phyloP scores from a whole-genome alignment of 1,140 invertebrate species.

The Lordiphosa collinella region DNA sequence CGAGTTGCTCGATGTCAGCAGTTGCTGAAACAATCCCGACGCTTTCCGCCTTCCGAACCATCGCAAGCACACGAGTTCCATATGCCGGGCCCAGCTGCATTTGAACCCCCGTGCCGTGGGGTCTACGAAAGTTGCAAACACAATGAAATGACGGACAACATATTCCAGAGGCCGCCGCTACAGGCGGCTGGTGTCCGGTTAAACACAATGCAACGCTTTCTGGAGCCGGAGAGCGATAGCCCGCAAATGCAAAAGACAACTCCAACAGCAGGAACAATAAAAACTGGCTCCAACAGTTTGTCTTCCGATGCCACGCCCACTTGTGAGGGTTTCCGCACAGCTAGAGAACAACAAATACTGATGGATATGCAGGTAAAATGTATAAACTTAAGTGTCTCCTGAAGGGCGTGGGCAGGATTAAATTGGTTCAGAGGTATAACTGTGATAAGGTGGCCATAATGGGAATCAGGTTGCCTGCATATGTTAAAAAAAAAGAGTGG shows the following conservation, averaged over 20 bases:
- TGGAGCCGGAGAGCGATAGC: background rate
- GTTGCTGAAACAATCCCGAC: constrained; percentile 17
- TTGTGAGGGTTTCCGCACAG: constrained; percentile 54
- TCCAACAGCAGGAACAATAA: background rate
- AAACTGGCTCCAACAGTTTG: too few species aligned
- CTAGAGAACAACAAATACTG: constrained; percentile 52
- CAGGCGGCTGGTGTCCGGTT: background rate
- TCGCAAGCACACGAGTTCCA: background rate
- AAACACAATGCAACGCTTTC: too few species aligned
- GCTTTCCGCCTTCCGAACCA: too few species aligned
- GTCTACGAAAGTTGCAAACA: constrained; percentile 46
- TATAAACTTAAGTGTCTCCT: too few species aligned
- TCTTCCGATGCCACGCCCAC: background rate
- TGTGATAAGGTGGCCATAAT: too few species aligned
- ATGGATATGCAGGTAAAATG: constrained; percentile 66
- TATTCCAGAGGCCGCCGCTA: too few species aligned
- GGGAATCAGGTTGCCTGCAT: too few species aligned
- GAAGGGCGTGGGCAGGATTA: too few species aligned
- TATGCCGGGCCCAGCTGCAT: background rate
- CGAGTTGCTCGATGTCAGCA: constrained; percentile 28
- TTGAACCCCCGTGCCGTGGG: constrained; percentile 38
- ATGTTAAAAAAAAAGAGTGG: too few species aligned
- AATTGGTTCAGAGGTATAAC: too few species aligned
- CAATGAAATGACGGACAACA: constrained; percentile 13
- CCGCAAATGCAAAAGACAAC: background rate